These are phyloP conservation scores for Stichodactyla helianthus DNA, from an alignment of 64 coral and sea anemone genomes.

Conservation along the genomic window DNA sequence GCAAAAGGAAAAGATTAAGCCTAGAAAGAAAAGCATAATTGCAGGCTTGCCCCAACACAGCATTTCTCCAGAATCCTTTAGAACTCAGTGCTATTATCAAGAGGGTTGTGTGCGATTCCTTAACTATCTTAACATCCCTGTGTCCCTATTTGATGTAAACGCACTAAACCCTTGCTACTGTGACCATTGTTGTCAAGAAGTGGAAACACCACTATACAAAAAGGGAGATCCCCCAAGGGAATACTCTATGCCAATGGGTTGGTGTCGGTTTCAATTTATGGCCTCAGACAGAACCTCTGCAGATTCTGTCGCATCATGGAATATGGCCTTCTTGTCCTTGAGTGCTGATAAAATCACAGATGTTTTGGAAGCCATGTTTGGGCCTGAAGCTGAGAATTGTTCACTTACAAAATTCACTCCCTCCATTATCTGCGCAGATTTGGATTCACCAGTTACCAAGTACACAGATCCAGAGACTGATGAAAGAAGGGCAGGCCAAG, in stretches of 20 bases:
- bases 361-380: constrained; percentile 50
- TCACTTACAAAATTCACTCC: constrained; percentile 92
- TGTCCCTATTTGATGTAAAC: constrained; percentile 68
- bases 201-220: constrained; percentile 89
- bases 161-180: constrained; percentile 96
- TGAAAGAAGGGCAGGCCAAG: constrained; percentile 63
- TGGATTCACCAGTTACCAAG: constrained; percentile 63
- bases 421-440: constrained; percentile 96
- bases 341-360: constrained; percentile 50
- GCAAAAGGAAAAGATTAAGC: constrained; percentile 47
- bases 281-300: background rate
- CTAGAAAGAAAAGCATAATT: constrained; percentile 31
- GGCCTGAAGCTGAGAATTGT: constrained; percentile 29
- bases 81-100: constrained; percentile 85
- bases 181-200: constrained; percentile 91
- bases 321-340: constrained; percentile 93
- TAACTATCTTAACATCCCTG: constrained; percentile 55
- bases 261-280: constrained; percentile 83
- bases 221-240: constrained; percentile 80
- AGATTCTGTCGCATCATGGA: constrained; percentile 54
- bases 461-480: constrained; percentile 66
- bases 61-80: constrained; percentile 54
- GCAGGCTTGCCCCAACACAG: constrained; percentile 34
- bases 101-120: constrained; percentile 82
- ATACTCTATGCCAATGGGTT: constrained; percentile 90